phyloP scores from a whole-genome alignment of 2,113 vertebrate genomes.

The Orycteropus afer region DNA sequence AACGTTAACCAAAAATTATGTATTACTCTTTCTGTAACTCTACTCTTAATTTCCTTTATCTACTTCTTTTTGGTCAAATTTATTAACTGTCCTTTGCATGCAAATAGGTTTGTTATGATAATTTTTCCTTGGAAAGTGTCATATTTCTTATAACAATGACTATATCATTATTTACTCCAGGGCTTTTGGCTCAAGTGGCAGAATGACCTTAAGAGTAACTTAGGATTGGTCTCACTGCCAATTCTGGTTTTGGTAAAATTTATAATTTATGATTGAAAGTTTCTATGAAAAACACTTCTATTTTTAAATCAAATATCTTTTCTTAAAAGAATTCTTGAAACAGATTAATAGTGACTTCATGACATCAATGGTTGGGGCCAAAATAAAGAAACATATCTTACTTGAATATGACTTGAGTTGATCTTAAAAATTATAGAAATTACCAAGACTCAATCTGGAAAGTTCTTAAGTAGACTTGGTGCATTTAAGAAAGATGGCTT shows the following conservation, averaged over 20 bases:
- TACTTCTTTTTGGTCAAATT: not conserved
- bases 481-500: slow-evolving; percentile 44
- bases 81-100: not conserved
- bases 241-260: slow-evolving; percentile 68
- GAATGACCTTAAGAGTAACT: slow-evolving; percentile 57
- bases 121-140: slow-evolving; percentile 35
- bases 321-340: slow-evolving; percentile 67
- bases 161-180: slow-evolving; percentile 37
- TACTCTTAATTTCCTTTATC: not conserved
- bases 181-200: slow-evolving; percentile 37
- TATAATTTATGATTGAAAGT: slow-evolving; percentile 63
- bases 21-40: not conserved
- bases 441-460: slow-evolving; percentile 66
- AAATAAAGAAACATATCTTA: slow-evolving; percentile 74
- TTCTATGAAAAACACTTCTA: slow-evolving; percentile 57
- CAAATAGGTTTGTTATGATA: not conserved
- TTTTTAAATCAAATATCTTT: slow-evolving; percentile 75
- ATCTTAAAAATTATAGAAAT: slow-evolving; percentile 52
- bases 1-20: not conserved
- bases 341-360: slow-evolving; percentile 60
- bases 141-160: slow-evolving; percentile 36
- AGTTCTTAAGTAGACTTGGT: slow-evolving; percentile 64
- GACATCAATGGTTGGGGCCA: slow-evolving; percentile 52
- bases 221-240: not conserved
- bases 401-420: slow-evolving; percentile 65